phyloP scores from a whole-genome alignment of 2,113 vertebrate genomes.

The Archilochus colubris region DNA sequence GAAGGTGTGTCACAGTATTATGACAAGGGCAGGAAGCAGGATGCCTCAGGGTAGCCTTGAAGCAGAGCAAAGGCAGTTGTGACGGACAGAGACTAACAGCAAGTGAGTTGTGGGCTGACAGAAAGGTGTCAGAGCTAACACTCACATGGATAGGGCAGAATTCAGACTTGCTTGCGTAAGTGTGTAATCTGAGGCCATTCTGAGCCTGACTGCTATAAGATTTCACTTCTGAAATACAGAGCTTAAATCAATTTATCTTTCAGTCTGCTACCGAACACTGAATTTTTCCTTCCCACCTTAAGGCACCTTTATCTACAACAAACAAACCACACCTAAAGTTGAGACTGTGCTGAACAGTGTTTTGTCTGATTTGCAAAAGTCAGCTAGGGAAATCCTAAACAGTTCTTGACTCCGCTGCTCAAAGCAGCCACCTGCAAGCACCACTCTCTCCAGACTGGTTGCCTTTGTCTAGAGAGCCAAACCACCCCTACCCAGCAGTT shows the following conservation, averaged over 20 bases:
- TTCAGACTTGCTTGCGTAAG: constrained; percentile 4
- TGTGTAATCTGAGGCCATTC: background rate
- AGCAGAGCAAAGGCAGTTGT: constrained; percentile 31
- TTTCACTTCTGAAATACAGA: background rate
- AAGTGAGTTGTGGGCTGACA: background rate
- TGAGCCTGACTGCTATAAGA: background rate
- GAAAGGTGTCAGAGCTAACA: background rate
- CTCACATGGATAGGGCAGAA: background rate
- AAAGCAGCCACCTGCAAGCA: background rate
- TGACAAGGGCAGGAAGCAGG: background rate
- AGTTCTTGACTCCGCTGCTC: background rate
- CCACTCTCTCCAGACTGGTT: background rate
- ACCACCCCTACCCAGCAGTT: background rate
- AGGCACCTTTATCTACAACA: background rate
- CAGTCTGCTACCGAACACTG: background rate
- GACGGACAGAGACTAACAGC: constrained; percentile 17
- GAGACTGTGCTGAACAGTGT: background rate
- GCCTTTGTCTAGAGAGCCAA: background rate
- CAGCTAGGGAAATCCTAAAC: background rate
- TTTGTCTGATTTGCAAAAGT: background rate
- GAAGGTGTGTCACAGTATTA: constrained; percentile 1
- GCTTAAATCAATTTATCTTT: background rate
- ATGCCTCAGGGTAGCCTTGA: constrained; percentile 64
- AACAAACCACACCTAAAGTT: background rate
- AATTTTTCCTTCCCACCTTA: background rate